Conservation (phyloP, 2,113 vertebrate species). For the Gopherus evgoodei region DNA sequence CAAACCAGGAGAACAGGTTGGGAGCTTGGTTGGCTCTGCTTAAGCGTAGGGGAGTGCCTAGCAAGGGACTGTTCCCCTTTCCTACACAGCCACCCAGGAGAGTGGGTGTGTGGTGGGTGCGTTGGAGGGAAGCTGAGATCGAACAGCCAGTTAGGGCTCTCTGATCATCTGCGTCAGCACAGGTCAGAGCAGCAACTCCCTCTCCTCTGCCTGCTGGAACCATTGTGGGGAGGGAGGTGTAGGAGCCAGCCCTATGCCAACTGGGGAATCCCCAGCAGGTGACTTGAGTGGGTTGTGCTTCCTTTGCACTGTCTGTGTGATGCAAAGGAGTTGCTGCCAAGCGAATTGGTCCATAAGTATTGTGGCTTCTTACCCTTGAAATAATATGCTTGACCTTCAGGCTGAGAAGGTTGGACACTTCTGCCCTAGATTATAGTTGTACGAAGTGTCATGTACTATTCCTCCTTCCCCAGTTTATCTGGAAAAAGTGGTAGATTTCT, state of each 20-base stretch:
- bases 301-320: background rate
- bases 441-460: background rate
- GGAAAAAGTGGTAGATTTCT: background rate
- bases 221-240: background rate
- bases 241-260: background rate
- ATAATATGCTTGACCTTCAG: background rate
- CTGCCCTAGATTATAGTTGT: accelerated
- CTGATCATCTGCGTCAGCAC: background rate
- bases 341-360: background rate
- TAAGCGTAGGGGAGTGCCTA: background rate
- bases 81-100: background rate
- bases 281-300: background rate
- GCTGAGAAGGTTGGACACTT: background rate
- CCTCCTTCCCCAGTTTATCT: accelerated
- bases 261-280: background rate
- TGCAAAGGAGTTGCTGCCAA: background rate
- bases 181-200: background rate
- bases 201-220: background rate
- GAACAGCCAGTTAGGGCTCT: background rate
- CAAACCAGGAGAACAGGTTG: background rate
- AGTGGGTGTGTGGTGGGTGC: accelerated
- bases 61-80: background rate
- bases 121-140: background rate
- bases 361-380: background rate
- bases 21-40: background rate